A percentile compares a stretch with the other conserved stretches of the same genome.
phyloP scores from a whole-genome alignment of 1,140 invertebrate species.

The Nasonia vitripennis region DNA sequence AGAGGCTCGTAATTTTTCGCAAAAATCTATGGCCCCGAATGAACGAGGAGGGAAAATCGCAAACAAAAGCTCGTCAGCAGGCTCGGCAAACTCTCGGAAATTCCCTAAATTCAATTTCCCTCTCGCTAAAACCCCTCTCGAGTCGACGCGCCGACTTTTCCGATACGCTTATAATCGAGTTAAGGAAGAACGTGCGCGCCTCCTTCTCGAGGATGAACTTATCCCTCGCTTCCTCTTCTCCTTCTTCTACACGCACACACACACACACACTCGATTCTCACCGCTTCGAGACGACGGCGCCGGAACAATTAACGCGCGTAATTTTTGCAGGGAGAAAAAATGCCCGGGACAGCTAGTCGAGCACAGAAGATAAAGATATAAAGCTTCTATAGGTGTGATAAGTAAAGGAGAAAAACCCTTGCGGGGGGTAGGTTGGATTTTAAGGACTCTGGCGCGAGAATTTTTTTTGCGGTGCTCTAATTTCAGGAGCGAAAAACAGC shows the following conservation, averaged over 20 bases:
- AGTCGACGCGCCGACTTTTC: slow-evolving; percentile 19
- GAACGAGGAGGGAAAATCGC: neutral
- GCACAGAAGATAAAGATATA: neutral
- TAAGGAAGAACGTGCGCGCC: slow-evolving; percentile 12
- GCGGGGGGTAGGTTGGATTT: too few species aligned
- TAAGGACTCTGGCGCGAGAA: too few species aligned
- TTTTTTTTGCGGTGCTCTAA: too few species aligned
- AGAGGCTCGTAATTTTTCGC: too few species aligned
- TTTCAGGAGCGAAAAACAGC: too few species aligned
- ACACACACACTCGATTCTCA: too few species aligned
- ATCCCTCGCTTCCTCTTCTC: neutral
- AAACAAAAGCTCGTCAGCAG: neutral
- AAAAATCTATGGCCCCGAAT: neutral
- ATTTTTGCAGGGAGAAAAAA: neutral
- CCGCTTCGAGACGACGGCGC: too few species aligned
- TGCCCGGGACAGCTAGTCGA: neutral
- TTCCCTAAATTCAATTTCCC: slow-evolving; percentile 38
- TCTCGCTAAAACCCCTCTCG: neutral
- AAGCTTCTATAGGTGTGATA: too few species aligned
- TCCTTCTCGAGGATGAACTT: neutral
- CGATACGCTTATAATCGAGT: slow-evolving; percentile 42
- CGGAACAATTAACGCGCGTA: neutral
- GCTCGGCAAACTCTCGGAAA: neutral
- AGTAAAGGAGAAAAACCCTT: neutral
- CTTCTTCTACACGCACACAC: neutral